Conservation (phyloP, 2,888 invertebrate species). For the Spodoptera littoralis region DNA sequence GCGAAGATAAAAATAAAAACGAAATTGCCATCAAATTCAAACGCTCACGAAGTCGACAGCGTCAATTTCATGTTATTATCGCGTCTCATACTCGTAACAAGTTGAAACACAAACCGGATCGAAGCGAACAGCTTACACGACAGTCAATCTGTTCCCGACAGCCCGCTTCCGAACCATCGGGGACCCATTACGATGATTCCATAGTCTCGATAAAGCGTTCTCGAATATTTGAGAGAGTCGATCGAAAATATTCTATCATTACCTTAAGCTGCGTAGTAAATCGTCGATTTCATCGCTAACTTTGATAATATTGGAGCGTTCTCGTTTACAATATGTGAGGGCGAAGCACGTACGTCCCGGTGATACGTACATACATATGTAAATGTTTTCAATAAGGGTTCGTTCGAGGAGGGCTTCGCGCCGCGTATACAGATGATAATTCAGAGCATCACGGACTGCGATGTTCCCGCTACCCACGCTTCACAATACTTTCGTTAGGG, state of each 20-base stretch:
- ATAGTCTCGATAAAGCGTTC: constrained; percentile 64
- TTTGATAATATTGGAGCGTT: constrained; percentile 71
- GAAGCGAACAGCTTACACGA: constrained; percentile 45
- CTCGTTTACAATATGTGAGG: constrained; percentile 72
- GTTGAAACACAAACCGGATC: constrained; percentile 56
- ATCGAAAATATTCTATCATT: constrained; percentile 77
- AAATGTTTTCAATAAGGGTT: constrained; percentile 84
- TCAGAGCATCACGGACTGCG: constrained; percentile 57
- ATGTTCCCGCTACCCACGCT: constrained; percentile 32
- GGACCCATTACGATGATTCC: constrained; percentile 65
- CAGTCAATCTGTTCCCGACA: constrained; percentile 55
- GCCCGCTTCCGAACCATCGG: constrained; percentile 51
- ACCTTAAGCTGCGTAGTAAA: constrained; percentile 73
- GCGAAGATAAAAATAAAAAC: constrained; percentile 47
- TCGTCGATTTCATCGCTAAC: constrained; percentile 73
- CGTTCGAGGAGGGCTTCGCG: constrained; percentile 53
- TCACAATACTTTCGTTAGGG: constrained; percentile 32
- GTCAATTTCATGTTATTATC: constrained; percentile 52
- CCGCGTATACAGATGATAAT: constrained; percentile 68
- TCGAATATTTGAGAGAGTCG: constrained; percentile 65
- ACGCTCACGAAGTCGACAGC: constrained; percentile 39
- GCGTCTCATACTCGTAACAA: constrained; percentile 52
- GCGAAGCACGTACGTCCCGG: constrained; percentile 58
- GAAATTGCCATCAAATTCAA: constrained; percentile 45
- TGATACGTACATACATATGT: constrained; percentile 80